These are phyloP conservation scores for Venustaconcha ellipsiformis DNA, from an alignment of 1,140 invertebrate genomes.

Conservation along the genomic window DNA sequence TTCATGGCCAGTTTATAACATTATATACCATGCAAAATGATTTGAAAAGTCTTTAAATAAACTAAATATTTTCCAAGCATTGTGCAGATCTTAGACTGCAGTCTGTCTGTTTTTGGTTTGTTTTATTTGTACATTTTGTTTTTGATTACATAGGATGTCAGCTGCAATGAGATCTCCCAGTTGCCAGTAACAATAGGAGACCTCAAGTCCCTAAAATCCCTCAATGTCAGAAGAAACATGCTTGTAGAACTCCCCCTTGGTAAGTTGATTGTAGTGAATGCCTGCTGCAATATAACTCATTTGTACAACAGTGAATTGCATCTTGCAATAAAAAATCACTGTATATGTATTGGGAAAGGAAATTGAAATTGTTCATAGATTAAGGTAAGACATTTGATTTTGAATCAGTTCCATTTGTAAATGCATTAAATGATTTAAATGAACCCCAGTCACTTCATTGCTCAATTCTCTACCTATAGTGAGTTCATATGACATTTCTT, in stretches of 20 bases:
- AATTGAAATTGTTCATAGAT: no score
- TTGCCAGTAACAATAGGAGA: conserved; percentile 88
- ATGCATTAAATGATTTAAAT: no score
- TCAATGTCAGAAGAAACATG: conserved; percentile 88
- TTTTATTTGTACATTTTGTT: background rate
- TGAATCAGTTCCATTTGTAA: no score
- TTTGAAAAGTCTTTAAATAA: background rate
- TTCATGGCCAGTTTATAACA: no score
- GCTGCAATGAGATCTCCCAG: conserved; percentile 90
- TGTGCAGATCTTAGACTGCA: background rate
- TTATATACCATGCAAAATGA: background rate
- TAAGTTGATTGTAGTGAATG: conserved; percentile 67
- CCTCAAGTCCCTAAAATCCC: conserved; percentile 73
- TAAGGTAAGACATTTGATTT: no score
- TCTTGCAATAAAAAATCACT: no score
- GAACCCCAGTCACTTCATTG: no score
- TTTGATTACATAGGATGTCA: conserved; percentile 77
- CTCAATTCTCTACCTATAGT: no score
- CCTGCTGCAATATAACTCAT: background rate
- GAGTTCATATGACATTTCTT: no score
- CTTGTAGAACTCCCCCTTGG: conserved; percentile 88
- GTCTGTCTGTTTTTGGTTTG: background rate
- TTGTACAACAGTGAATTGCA: no score
- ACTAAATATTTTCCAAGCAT: background rate
- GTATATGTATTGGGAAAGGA: no score